phyloP scores from a whole-genome alignment of 2,888 invertebrate genomes.

The Agrochola litura region DNA sequence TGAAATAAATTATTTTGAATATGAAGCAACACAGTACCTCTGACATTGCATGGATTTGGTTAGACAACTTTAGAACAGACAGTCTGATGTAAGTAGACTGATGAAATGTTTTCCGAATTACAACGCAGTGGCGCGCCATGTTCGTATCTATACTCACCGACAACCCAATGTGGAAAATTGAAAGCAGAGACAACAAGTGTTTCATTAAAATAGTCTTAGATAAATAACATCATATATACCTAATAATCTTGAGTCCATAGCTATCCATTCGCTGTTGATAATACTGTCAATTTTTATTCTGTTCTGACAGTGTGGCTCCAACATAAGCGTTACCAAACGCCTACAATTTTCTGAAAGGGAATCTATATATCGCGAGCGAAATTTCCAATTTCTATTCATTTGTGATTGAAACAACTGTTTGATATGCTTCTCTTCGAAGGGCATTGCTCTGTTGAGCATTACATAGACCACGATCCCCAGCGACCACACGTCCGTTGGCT shows the following conservation, averaged over 20 bases:
- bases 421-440: conserved; percentile 95
- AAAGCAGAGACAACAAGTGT: not conserved
- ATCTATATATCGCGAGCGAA: conserved; percentile 92
- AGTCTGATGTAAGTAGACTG: not conserved
- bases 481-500: conserved; percentile 95
- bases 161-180: not conserved
- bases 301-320: conserved; percentile 92
- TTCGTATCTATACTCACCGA: not conserved
- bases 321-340: conserved; percentile 90
- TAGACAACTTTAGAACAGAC: not conserved
- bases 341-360: conserved; percentile 91
- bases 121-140: not conserved
- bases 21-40: not conserved
- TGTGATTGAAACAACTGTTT: conserved; percentile 92
- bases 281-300: conserved; percentile 91
- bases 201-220: not conserved
- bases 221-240: conserved; percentile 69
- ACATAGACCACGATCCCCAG: conserved; percentile 95
- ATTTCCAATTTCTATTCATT: conserved; percentile 92
- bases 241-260: conserved; percentile 91
- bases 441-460: conserved; percentile 95
- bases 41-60: not conserved
- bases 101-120: not conserved
- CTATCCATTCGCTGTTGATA: conserved; percentile 91
- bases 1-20: too few relatives aligned